A percentile compares a stretch with the other conserved stretches of the same genome.
Conservation (phyloP, 53 echinoderm and acorn worm genomes). For the Actinopyga echinites region DNA sequence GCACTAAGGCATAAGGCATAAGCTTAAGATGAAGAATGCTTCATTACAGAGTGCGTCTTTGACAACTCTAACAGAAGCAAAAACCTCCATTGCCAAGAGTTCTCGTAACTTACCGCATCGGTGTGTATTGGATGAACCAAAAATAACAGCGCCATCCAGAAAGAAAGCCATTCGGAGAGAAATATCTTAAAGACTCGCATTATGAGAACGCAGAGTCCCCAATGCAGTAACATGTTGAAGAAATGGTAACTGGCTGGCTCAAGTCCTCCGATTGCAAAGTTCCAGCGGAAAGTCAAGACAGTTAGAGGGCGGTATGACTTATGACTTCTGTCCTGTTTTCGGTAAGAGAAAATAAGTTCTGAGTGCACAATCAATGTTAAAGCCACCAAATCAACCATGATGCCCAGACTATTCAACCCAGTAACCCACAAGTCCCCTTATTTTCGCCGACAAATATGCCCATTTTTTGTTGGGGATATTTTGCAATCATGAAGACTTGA, state of each 20-base stretch:
- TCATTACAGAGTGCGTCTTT: too few relatives aligned
- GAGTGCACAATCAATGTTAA: too few relatives aligned
- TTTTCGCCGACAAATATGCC: too few relatives aligned
- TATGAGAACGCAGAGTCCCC: slow-evolving; percentile 57
- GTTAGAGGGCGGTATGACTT: slow-evolving; percentile 96
- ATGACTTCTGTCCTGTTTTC: slow-evolving; percentile 80
- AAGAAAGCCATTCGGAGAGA: slow-evolving; percentile 7
- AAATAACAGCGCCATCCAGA: slow-evolving; percentile 60
- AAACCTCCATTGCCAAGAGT: background rate
- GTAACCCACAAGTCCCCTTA: too few relatives aligned
- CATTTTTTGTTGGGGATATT: too few relatives aligned
- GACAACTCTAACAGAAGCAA: too few relatives aligned
- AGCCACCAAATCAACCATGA: too few relatives aligned
- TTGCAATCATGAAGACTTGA: too few relatives aligned
- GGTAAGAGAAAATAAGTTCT: background rate
- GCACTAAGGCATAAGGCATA: too few relatives aligned
- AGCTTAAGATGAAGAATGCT: too few relatives aligned
- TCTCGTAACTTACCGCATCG: background rate
- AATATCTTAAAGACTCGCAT: slow-evolving; percentile 6
- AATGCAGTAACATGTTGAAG: slow-evolving; percentile 76
- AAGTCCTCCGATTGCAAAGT: slow-evolving; percentile 58
- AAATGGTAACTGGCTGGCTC: slow-evolving; percentile 83
- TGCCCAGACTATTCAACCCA: too few relatives aligned
- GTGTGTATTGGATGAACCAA: slow-evolving; percentile 64
- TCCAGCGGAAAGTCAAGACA: slow-evolving; percentile 79